phyloP scores from a whole-genome alignment of 64 coral and sea anemone genomes.

The Stylophora pistillata region DNA sequence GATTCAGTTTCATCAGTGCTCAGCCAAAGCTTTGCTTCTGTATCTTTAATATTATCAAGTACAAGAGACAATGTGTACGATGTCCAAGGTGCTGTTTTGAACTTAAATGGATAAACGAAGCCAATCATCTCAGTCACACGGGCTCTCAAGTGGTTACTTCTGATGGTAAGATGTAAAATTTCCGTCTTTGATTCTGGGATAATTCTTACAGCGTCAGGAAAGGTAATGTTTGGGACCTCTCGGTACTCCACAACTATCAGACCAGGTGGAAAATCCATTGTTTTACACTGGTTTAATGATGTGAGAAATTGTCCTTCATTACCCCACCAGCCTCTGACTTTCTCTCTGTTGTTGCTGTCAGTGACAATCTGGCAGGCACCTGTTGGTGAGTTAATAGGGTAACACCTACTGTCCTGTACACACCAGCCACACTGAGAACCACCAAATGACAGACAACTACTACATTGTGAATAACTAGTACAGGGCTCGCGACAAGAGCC shows the following conservation, averaged over 20 bases:
- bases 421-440: constrained; percentile 83
- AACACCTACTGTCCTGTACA: constrained; percentile 93
- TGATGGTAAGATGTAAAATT: not conserved
- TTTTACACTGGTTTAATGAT: constrained; percentile 62
- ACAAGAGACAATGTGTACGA: not conserved
- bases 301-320: constrained; percentile 59
- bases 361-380: constrained; percentile 59
- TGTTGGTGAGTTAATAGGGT: constrained; percentile 41
- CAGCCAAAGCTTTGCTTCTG: constrained; percentile 1
- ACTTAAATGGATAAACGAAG: constrained; percentile 77
- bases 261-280: constrained; percentile 74
- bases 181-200: constrained; percentile 6
- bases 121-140: constrained; percentile 36
- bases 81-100: constrained; percentile 25
- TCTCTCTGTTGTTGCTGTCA: not conserved
- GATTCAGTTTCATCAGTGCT: constrained; percentile 35
- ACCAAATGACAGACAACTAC: constrained; percentile 72
- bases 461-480: constrained; percentile 57
- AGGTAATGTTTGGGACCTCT: constrained; percentile 3
- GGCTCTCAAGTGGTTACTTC: not conserved
- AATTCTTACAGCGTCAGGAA: constrained; percentile 66
- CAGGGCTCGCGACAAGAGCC: constrained; percentile 58
- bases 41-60: fast-evolving
- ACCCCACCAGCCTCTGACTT: constrained; percentile 87
- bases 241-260: constrained; percentile 52